Evolutionary conservation across 2,888 invertebrate genomes (phyloP).

Genomic region (Latrodectus elegans): DNA sequence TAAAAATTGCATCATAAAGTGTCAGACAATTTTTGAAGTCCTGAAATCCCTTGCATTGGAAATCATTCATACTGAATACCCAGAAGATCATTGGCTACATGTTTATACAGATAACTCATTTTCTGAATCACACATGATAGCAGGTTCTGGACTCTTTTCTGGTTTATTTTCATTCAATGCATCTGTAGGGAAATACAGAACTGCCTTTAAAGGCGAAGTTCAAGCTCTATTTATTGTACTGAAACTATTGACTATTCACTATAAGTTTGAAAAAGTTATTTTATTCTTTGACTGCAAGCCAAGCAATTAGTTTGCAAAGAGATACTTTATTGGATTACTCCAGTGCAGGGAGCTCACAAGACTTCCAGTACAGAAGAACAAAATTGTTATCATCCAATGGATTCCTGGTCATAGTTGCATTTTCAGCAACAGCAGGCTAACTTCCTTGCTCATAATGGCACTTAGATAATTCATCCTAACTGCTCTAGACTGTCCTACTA

Average conservation of each 20-base stretch:
- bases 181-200: slow-evolving; percentile 7
- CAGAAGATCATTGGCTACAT: slow-evolving; percentile 7
- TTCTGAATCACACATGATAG: no score
- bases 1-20: no score
- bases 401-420: neutral
- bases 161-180: slow-evolving; percentile 2
- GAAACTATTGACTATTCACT: neutral
- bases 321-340: neutral
- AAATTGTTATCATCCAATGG: neutral
- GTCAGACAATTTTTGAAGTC: neutral
- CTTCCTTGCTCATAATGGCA: neutral
- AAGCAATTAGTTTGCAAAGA: neutral
- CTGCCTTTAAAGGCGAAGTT: neutral
- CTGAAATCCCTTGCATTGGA: neutral
- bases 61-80: neutral
- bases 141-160: slow-evolving; percentile 11
- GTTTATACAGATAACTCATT: neutral
- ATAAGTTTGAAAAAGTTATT: neutral
- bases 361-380: neutral
- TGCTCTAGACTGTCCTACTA: neutral
- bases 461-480: neutral
- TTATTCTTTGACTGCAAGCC: no score
- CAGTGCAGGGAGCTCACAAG: neutral
- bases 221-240: neutral
- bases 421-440: neutral